Evolutionary conservation across 2,888 invertebrate species (phyloP), one percentile per base, ranked within the genome.

Genomic region (Schrankia costaestrigalis): DNA sequence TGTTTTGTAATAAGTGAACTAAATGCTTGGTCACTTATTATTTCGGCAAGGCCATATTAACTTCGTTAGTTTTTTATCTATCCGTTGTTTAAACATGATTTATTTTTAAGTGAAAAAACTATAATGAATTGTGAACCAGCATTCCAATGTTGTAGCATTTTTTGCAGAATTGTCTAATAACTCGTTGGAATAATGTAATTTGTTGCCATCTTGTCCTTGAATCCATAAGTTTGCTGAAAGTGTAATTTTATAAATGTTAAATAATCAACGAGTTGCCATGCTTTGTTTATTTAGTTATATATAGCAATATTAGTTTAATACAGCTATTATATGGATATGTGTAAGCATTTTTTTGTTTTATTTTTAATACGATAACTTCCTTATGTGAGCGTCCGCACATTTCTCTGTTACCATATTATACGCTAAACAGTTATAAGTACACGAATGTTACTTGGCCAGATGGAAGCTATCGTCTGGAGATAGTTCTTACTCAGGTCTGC

Each of bases 261-360:
- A 48, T 63, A 52, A 63, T 61, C 49, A 44, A 49, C 21, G 36
- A 46, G 45, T 61, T 11, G 66, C 69, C 63, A 69, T 63, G 76
- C 71, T 73, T 73, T n/a, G 54, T 56, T 46, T 61, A 38, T 67
- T 70, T 69, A 62, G 51, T 70, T 68, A n/a, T n/a, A n/a, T 49
- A 46, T 62, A 63, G 64, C 62, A 65, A 58, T 68, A 63, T 65
- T 68, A 65, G 37, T 43, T 35, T 55, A 47, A 61, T 56, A 63
- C 71, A 67, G 68, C 68, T 63, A 77, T 77, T 72, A 71, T 70
- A 62, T 61, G 52, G 50, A 59, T 73, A 73, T 70, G 60, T 77
- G 67, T 76, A 78, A 78, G 75, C 60, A 58, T 55, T 56, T 44
- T 46, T 41, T 50, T 3, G 2, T 10, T 24, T 23, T 9, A 25